A percentile compares a stretch with the other conserved stretches of the same genome.
These are phyloP conservation scores for Octomys mimax DNA, from an alignment of 2,797 vertebrate genomes.

Conservation along the genomic window DNA sequence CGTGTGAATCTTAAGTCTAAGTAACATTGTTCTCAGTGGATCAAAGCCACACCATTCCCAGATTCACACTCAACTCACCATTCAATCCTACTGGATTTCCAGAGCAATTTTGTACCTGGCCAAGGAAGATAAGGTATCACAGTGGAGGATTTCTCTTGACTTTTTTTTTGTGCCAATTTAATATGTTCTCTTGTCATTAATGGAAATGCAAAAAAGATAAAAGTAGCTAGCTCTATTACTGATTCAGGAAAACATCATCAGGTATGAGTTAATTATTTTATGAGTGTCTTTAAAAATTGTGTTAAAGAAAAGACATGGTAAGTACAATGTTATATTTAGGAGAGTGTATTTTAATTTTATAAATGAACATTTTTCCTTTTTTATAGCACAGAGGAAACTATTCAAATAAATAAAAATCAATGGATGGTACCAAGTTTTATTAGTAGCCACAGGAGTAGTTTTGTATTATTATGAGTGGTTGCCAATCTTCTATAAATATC, in stretches of 20 bases:
- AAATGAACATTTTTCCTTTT: not conserved
- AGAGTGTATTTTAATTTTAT: not conserved
- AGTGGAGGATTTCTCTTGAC: constrained; percentile 42
- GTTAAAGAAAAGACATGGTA: not conserved
- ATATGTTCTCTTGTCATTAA: constrained; percentile 13
- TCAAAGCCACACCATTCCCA: constrained; percentile 51
- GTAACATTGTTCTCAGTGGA: constrained; percentile 56
- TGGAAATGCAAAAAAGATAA: not conserved
- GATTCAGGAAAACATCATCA: not conserved
- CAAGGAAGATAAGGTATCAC: constrained; percentile 43
- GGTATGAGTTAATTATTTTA: constrained; percentile 12
- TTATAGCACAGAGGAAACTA: not conserved
- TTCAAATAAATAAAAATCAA: not conserved
- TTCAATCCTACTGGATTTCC: not conserved
- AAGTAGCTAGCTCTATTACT: not conserved
- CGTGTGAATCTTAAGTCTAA: not conserved
- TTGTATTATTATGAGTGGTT: not conserved
- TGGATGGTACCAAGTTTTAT: not conserved
- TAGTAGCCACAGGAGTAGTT: not conserved
- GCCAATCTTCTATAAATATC: not conserved
- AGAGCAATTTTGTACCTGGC: not conserved
- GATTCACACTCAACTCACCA: constrained; percentile 58
- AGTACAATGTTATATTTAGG: not conserved
- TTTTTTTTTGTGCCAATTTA: constrained; percentile 22
- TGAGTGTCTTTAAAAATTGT: not conserved